A percentile compares a stretch with the other conserved stretches of the same genome.
Evolutionary conservation across 53 echinoderm and acorn worm genomes (phyloP).

Genomic region (Echinometra lucunter): DNA sequence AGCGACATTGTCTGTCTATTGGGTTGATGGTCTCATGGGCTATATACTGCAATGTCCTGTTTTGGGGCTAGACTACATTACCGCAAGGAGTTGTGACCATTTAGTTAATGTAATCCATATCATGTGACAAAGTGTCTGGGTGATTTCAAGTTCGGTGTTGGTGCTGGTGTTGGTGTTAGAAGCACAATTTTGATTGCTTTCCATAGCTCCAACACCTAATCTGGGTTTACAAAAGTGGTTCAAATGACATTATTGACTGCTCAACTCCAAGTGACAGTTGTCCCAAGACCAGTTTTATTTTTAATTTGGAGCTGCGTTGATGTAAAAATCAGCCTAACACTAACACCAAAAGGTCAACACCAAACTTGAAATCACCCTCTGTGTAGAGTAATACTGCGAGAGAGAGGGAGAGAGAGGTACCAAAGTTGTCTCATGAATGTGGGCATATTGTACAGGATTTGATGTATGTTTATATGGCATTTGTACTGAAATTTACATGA

Average conservation of each 20-base stretch:
- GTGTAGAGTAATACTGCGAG: conserved; percentile 28
- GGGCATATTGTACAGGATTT: conserved; percentile 48
- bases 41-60: neutral
- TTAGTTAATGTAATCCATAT: neutral
- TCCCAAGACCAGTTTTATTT: too few species aligned
- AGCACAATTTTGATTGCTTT: too few species aligned
- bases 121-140: neutral
- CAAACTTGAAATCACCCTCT: too few species aligned
- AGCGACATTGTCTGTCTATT: neutral
- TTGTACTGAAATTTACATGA: conserved; percentile 63
- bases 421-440: conserved; percentile 29
- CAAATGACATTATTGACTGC: too few species aligned
- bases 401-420: neutral
- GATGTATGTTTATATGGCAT: conserved; percentile 54
- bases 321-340: too few species aligned
- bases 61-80: neutral
- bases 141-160: too few species aligned
- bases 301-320: too few species aligned
- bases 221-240: too few species aligned
- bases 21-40: neutral
- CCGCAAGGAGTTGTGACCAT: neutral
- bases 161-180: too few species aligned
- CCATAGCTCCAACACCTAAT: too few species aligned
- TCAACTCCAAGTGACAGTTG: too few species aligned
- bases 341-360: too few species aligned